Conservation (phyloP, 2,797 vertebrate species). For the Hypotaenidia philippensis region DNA sequence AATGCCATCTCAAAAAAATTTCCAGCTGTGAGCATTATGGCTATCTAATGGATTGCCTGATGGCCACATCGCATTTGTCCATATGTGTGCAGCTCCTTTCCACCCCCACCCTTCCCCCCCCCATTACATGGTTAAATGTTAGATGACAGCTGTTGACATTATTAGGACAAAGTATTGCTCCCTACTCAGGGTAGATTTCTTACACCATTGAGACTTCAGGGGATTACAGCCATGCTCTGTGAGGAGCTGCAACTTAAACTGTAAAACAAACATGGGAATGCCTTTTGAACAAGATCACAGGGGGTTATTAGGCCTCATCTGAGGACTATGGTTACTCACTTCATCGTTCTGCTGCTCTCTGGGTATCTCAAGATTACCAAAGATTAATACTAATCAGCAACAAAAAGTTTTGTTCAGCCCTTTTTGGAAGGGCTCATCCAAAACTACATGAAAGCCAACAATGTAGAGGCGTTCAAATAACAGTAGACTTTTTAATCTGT, state of each 20-base stretch:
- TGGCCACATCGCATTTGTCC: not conserved
- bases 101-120: too few relatives aligned
- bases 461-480: not conserved
- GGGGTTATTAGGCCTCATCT: not conserved
- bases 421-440: not conserved
- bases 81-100: not conserved
- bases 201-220: not conserved
- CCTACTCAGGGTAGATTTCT: not conserved
- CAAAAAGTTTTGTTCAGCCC: not conserved
- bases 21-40: slow-evolving; percentile 62
- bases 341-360: not conserved
- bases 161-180: slow-evolving; percentile 36
- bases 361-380: not conserved
- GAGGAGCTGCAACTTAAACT: not conserved
- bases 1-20: slow-evolving; percentile 57
- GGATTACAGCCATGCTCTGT: not conserved
- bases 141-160: slow-evolving; percentile 41
- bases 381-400: not conserved
- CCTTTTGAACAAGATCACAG: not conserved
- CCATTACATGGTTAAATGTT: not conserved
- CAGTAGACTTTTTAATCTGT: not conserved
- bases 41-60: slow-evolving; percentile 37
- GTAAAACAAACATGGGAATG: not conserved
- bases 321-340: not conserved
- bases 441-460: too few relatives aligned